Conservation (phyloP, 1,140 invertebrate species). For the Drosophila ogumai region DNA sequence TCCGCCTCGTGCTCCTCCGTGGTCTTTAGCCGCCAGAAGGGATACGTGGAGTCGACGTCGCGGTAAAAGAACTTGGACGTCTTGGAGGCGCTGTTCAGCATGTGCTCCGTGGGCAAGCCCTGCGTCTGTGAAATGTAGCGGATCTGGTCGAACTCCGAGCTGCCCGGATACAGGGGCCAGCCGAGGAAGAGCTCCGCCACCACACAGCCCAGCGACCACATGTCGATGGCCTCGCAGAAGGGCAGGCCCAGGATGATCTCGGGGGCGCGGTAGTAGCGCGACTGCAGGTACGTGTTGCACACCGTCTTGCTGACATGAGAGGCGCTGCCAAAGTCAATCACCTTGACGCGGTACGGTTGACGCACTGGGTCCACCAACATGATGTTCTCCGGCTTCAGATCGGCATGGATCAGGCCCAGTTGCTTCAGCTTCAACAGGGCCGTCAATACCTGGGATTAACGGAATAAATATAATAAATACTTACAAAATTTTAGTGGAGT, state of each 20-base stretch:
- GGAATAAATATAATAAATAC: no score
- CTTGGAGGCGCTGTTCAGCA: constrained; percentile 99
- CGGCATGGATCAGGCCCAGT: constrained; percentile 99
- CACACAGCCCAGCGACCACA: constrained; percentile 99
- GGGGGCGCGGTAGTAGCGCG: constrained; percentile 99
- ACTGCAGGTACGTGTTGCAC: constrained; percentile 99
- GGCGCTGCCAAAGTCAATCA: constrained; percentile 99
- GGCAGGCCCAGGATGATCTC: constrained; percentile 99
- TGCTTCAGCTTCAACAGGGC: constrained; percentile 98
- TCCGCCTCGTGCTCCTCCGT: constrained; percentile 99
- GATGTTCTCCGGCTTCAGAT: constrained; percentile 99
- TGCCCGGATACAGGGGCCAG: constrained; percentile 99
- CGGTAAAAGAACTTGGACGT: constrained; percentile 99
- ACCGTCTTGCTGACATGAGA: constrained; percentile 99
- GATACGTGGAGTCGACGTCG: constrained; percentile 97
- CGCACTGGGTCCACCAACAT: constrained; percentile 99
- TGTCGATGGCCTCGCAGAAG: constrained; percentile 99
- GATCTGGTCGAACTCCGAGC: constrained; percentile 99
- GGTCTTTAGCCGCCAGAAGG: constrained; percentile 98
- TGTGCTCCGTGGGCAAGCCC: constrained; percentile 98
- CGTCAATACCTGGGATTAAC: constrained; percentile 88
- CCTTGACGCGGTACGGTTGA: constrained; percentile 98
- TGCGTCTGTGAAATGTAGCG: constrained; percentile 91
- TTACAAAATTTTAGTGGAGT: neutral
- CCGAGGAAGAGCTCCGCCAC: constrained; percentile 99